Percentiles rank a stretch among this genome's conserved stretches.
Conservation (phyloP, 2,888 invertebrate genomes). For the Machimus rusticus region DNA sequence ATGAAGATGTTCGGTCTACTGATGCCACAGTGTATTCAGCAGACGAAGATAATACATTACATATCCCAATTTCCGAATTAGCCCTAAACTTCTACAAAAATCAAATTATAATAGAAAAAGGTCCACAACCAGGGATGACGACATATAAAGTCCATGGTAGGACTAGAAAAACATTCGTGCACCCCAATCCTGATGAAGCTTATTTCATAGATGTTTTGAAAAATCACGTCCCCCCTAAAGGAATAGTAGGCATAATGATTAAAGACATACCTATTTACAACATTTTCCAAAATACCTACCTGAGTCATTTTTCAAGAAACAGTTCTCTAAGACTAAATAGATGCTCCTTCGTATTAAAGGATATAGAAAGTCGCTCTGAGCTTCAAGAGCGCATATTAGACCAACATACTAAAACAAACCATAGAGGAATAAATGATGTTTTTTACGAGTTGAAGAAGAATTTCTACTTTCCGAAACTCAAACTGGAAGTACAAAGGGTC, state of each 20-base stretch:
- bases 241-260: conserved; percentile 16
- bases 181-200: neutral
- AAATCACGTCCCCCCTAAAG: neutral
- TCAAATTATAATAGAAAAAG: neutral
- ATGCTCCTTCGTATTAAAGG: neutral
- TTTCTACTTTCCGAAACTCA: conserved; percentile 31
- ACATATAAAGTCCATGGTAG: neutral
- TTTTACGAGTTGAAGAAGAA: conserved; percentile 20
- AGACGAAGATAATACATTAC: conserved; percentile 16
- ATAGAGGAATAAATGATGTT: conserved; percentile 31
- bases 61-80: conserved; percentile 44
- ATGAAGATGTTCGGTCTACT: neutral
- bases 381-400: neutral
- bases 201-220: conserved; percentile 27
- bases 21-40: conserved; percentile 43
- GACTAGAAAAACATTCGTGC: conserved; percentile 12
- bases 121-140: neutral
- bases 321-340: neutral
- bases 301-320: neutral
- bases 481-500: conserved; percentile 20
- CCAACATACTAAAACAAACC: conserved; percentile 29
- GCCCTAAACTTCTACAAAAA: conserved; percentile 18
- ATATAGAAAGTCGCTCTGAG: neutral
- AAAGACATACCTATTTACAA: neutral
- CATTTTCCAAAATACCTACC: conserved; percentile 5